A percentile compares a stretch with the other conserved stretches of the same genome.
phyloP scores from a whole-genome alignment of 2,888 invertebrate genomes.

The Erebia ligea region DNA sequence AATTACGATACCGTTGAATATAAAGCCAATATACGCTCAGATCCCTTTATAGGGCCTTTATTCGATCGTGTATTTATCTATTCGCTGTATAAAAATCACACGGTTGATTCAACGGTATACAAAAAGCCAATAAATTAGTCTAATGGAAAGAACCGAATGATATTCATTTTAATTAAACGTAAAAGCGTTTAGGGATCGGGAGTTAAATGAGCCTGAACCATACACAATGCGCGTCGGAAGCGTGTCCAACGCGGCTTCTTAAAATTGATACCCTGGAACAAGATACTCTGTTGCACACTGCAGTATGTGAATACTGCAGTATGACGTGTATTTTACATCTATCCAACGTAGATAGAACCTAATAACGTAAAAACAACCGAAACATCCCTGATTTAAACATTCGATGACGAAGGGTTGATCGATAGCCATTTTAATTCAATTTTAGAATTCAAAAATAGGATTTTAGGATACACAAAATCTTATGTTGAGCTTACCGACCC shows the following conservation, averaged over 20 bases:
- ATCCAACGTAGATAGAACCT: too few species aligned
- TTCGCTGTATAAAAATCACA: constrained; percentile 8
- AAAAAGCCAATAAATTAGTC: constrained; percentile 27
- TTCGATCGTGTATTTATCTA: not conserved
- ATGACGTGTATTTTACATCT: too few species aligned
- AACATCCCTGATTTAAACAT: too few species aligned
- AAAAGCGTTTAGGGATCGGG: constrained; percentile 35
- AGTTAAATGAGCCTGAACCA: not conserved
- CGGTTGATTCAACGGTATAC: constrained; percentile 2
- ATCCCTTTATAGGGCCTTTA: not conserved
- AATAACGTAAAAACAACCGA: too few species aligned
- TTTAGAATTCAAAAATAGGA: too few species aligned
- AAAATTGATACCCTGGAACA: too few species aligned
- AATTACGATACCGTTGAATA: not conserved
- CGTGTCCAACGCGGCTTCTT: not conserved
- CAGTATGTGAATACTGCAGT: too few species aligned
- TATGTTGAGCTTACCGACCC: too few species aligned
- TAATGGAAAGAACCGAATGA: constrained; percentile 30
- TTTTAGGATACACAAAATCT: too few species aligned
- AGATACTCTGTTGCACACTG: too few species aligned
- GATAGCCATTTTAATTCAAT: too few species aligned
- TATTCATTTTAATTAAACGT: constrained; percentile 35
- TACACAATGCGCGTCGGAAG: not conserved
- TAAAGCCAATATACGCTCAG: not conserved
- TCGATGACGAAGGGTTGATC: too few species aligned